These are phyloP conservation scores for Distichodus sexfasciatus DNA, from an alignment of 2,797 vertebrate species.

Conservation along the genomic window DNA sequence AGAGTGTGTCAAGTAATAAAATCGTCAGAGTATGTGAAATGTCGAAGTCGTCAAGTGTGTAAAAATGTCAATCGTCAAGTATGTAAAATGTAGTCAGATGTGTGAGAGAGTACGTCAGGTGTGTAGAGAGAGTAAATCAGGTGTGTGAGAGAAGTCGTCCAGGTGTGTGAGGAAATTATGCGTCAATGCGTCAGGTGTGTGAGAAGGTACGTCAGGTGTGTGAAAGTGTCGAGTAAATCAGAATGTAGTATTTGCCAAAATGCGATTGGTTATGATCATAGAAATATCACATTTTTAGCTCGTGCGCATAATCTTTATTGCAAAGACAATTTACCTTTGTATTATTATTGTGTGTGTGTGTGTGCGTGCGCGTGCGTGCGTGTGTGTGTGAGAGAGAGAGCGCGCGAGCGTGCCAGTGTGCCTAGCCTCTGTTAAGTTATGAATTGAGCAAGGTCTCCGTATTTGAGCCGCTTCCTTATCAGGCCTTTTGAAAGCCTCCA, in stretches of 20 bases:
- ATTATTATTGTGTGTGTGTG: constrained; percentile 21
- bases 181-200: too few species aligned
- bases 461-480: constrained; percentile 75
- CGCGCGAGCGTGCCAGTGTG: constrained; percentile 23
- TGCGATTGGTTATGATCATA: not conserved
- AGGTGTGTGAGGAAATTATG: too few species aligned
- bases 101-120: too few species aligned
- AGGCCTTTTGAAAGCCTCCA: constrained; percentile 69
- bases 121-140: too few species aligned
- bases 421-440: constrained; percentile 60
- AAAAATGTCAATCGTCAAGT: too few species aligned
- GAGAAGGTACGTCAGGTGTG: too few species aligned
- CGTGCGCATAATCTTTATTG: not conserved
- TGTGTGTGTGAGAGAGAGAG: constrained; percentile 25
- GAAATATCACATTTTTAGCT: not conserved
- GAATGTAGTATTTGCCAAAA: constrained; percentile 18
- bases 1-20: too few species aligned
- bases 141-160: too few species aligned
- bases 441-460: constrained; percentile 57
- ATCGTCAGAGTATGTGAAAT: too few species aligned
- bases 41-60: too few species aligned
- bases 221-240: constrained; percentile 36
- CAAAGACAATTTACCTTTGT: not conserved
- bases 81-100: too few species aligned
- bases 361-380: constrained; percentile 20